Evolutionary conservation across 1,140 invertebrate species (phyloP).

Genomic region (Diuraphis noxia): DNA sequence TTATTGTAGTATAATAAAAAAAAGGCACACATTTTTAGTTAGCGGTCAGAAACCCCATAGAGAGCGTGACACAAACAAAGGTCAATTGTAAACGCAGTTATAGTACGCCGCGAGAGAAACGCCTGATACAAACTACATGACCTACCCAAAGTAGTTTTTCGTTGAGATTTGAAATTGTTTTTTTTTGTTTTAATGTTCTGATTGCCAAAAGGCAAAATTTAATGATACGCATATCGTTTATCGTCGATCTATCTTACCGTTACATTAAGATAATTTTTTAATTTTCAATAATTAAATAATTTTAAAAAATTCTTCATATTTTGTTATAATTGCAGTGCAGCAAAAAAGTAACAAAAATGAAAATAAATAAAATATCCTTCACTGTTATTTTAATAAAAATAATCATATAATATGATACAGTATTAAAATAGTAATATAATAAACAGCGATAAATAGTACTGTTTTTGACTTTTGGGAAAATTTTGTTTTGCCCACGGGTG

Average conservation of each 20-base stretch:
- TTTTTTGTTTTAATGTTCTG: background rate
- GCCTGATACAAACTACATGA: background rate
- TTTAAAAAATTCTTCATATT: background rate
- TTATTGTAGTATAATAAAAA: background rate
- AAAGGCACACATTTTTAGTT: background rate
- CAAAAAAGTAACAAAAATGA: too few species aligned
- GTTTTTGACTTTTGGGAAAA: too few species aligned
- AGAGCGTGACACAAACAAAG: background rate
- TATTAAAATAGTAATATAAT: background rate
- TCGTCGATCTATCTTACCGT: background rate
- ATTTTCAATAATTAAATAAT: background rate
- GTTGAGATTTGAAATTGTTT: background rate
- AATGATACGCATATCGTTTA: background rate
- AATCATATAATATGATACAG: background rate
- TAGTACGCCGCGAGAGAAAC: background rate
- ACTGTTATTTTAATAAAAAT: background rate
- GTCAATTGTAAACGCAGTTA: background rate
- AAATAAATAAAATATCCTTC: too few species aligned
- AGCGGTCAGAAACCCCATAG: constrained; percentile 14
- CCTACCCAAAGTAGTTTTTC: constrained; percentile 3
- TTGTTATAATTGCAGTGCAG: background rate
- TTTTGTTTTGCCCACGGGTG: too few species aligned
- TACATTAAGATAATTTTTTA: background rate
- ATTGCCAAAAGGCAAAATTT: background rate
- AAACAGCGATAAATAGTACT: too few species aligned